A percentile compares a stretch with the other conserved stretches of the same genome.
Conservation (phyloP, 2,113 vertebrate species). For the Chaenogobius annularis region DNA sequence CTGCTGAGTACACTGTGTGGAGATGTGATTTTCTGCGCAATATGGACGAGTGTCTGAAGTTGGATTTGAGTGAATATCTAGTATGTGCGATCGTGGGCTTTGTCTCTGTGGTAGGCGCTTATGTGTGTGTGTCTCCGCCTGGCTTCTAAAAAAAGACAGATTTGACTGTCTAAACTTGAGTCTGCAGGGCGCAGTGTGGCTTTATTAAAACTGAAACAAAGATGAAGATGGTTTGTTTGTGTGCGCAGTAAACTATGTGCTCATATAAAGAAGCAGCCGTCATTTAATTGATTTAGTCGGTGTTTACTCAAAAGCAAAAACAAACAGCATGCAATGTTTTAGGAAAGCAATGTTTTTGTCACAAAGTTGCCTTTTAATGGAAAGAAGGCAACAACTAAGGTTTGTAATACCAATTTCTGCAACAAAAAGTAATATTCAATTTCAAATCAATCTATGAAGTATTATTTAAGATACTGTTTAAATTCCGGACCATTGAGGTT, state of each 20-base stretch:
- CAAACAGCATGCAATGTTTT: not conserved
- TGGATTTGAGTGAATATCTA: constrained; percentile 23
- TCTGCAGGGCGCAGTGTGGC: not conserved
- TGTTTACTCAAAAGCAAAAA: not conserved
- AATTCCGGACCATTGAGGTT: no score
- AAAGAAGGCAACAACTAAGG: not conserved
- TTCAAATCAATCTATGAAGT: no score
- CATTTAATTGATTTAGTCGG: constrained; percentile 11
- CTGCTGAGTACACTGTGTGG: constrained; percentile 35
- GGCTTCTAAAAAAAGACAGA: constrained; percentile 11
- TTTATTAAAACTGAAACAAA: constrained; percentile 1
- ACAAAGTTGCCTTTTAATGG: not conserved
- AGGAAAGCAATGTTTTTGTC: not conserved
- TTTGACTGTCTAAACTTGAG: constrained; percentile 11
- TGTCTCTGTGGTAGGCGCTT: constrained; percentile 10
- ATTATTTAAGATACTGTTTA: no score
- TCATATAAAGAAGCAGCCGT: constrained; percentile 4
- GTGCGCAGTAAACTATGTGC: constrained; percentile 4
- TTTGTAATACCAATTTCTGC: not conserved
- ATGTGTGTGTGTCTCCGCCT: not conserved
- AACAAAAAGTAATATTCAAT: no score
- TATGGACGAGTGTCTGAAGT: constrained; percentile 16
- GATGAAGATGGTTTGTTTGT: not conserved
- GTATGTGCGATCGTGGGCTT: constrained; percentile 3
- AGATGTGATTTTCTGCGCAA: constrained; percentile 34